Conservation (phyloP, 2,113 vertebrate species). For the Myotis brandtii region DNA sequence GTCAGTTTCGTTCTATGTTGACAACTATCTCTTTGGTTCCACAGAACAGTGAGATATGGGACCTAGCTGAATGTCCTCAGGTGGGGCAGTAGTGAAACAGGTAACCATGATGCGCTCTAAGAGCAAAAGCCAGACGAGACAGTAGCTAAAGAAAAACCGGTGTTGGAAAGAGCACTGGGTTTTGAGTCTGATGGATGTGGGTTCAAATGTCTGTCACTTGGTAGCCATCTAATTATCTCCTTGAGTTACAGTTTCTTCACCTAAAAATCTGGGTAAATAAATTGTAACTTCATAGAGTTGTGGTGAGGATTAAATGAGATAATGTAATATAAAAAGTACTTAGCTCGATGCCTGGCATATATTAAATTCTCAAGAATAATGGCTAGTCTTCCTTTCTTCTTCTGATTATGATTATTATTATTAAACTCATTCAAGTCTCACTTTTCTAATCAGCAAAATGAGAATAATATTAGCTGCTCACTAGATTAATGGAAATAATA, state of each 20-base stretch:
- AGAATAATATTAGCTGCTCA: not conserved
- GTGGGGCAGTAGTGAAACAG: not conserved
- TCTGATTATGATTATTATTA: not conserved
- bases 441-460: constrained; percentile 3
- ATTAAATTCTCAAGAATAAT: not conserved
- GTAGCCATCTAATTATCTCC: not conserved
- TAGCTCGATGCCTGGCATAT: not conserved
- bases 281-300: not conserved
- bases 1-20: not conserved
- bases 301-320: not conserved
- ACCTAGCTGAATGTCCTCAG: not conserved
- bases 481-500: not conserved
- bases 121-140: not conserved
- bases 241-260: not conserved
- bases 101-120: not conserved
- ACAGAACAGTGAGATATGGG: not conserved
- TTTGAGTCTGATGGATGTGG: not conserved
- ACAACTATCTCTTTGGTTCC: not conserved
- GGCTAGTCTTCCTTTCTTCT: not conserved
- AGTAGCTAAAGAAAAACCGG: not conserved
- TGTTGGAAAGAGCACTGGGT: not conserved
- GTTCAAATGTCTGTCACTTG: not conserved
- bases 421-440: not conserved
- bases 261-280: not conserved
- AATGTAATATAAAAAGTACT: not conserved